Base-by-base conservation (phyloP, 1,140 invertebrate species). In the Hycleus phaleratus region DNA sequence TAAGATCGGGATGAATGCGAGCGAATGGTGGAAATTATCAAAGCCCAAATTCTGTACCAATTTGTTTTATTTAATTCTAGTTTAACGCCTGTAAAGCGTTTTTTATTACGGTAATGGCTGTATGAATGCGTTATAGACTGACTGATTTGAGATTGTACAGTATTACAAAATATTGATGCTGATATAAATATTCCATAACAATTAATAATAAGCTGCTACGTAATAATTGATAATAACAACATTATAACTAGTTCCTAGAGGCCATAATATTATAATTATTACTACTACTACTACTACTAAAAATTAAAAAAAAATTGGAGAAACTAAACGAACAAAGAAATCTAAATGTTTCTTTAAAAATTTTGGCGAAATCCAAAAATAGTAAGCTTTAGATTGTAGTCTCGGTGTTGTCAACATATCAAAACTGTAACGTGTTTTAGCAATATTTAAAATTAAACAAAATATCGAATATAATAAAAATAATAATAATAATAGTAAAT, bases 331-430 rank as follows among this genome's bases (percentile, higher is more conserved):
- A 18, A 18, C 18, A 18, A 18, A 18, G 18, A 18, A 49, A 65
- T 58, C 51, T 67, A 57, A 59, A 63, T 62, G 62, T 64, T 62
- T 59, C 11, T 57, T 25, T 56, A 39, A 46, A 60, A 59, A 8
- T 51, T 9, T 3, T 9, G 11, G 11, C 24, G 38, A 56, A 64
- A 51, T 46, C 43, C 53, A 50, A 45, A 38, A 18, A 46, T 47
- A 54, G 48, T 61, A 56, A 32, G 18, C 18, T 54, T 54, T 59
- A 61, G 53, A 61, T 4, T 63, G 48, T 63, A 67, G 63, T 58
- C 67, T 68, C 63, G 66, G 62, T 69, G 69, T 70, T 68, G 58
- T 56, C 58, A 57, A 70, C 69, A 70, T 70, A 70, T 70, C 67
- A 70, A 60, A 62, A 56, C 32, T 64, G 57, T 65, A 67, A 62